phyloP scores from a whole-genome alignment of 2,888 invertebrate genomes.

The Rhabditoides inermis region DNA sequence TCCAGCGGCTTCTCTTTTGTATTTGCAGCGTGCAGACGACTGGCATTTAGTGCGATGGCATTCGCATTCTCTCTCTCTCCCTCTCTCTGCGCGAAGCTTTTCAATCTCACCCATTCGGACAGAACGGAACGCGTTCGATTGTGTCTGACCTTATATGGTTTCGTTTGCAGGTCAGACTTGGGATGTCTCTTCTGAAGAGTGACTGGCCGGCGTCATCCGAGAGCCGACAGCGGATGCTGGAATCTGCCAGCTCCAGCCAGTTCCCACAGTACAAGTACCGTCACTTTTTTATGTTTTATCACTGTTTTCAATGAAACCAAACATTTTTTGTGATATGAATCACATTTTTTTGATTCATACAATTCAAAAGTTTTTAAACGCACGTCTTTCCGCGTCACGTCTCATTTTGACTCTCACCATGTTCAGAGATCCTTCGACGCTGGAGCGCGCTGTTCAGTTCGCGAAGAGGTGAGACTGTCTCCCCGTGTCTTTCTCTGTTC shows the following conservation, averaged over 20 bases:
- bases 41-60: background rate
- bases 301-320: background rate
- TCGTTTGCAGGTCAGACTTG: too few relatives aligned
- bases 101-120: background rate
- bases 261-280: conserved; percentile 23
- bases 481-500: too few relatives aligned
- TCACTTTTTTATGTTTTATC: conserved; percentile 3
- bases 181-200: too few relatives aligned
- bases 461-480: too few relatives aligned
- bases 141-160: too few relatives aligned
- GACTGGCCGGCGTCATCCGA: too few relatives aligned
- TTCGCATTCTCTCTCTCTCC: background rate
- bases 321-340: too few relatives aligned
- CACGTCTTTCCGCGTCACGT: background rate
- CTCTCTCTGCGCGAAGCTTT: background rate
- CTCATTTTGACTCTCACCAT: too few relatives aligned
- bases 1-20: background rate
- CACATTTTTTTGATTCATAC: background rate
- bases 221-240: conserved; percentile 30
- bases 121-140: too few relatives aligned
- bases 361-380: background rate
- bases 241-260: conserved; percentile 24
- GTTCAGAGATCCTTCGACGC: too few relatives aligned
- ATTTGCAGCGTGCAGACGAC: background rate
- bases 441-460: too few relatives aligned